Evolutionary conservation across 2,797 vertebrate species (phyloP).

Genomic region (Varecia variegata): DNA sequence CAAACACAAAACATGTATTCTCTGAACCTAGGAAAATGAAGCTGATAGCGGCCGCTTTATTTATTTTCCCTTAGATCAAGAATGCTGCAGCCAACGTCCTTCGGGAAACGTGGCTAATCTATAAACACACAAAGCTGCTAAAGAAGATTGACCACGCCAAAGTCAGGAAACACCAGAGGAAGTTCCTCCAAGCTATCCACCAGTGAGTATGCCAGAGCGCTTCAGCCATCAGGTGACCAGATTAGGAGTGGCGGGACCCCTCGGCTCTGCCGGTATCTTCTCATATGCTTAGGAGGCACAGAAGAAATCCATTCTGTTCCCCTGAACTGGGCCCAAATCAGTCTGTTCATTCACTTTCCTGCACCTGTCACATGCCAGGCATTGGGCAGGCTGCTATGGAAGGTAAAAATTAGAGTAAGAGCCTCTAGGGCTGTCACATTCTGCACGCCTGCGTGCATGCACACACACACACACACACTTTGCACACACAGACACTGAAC

Average conservation of each 20-base stretch:
- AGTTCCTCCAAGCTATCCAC: constrained; percentile 89
- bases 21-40: neutral
- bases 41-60: neutral
- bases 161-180: constrained; percentile 89
- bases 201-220: constrained; percentile 81
- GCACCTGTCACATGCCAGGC: neutral
- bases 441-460: no score
- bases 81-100: constrained; percentile 88
- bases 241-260: rapidly evolving
- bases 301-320: neutral
- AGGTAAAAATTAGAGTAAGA: neutral
- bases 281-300: neutral
- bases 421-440: neutral
- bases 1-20: neutral
- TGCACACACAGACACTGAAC: neutral
- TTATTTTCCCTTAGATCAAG: constrained; percentile 83
- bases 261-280: rapidly evolving
- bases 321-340: no score
- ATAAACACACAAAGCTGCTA: constrained; percentile 89
- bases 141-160: constrained; percentile 89
- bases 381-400: neutral
- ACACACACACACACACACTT: neutral
- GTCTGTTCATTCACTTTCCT: neutral
- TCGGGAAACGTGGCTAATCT: constrained; percentile 88
- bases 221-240: rapidly evolving